Base-by-base conservation (phyloP, 2,888 invertebrate species). In the Eurois occulta region DNA sequence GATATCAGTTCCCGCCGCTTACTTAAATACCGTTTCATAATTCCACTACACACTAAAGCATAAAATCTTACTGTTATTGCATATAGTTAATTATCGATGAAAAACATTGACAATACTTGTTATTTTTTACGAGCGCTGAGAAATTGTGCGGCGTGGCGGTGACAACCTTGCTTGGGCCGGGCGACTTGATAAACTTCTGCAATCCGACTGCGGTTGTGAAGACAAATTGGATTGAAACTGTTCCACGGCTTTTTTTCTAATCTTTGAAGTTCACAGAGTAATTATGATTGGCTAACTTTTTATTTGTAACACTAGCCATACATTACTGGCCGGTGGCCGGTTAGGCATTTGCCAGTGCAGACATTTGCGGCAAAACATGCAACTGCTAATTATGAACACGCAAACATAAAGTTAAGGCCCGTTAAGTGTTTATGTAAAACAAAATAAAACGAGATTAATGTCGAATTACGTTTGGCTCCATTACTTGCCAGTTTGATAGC, bases 111-210 rank as follows among this genome's bases (percentile, higher is more conserved):
- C 62, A 79, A 77, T 86, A 83, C 83, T 81, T 77, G 77, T 81
- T 83, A 72, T 79, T 71, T 83, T 86, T 87, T 81, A 86, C 55
- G 76, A 86, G 18, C 32, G 24, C 21, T 75, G 62, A 64, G 72
- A 80, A 66, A 75, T 64, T 70, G 28, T 60, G 55, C 52, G 65
- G 41, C 62, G 55, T 46, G 65, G 41, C 62, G 16, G 83, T 79
- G 87, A 81, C 88, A 89, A 86, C 90, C 89, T 86, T 87, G 86
- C 71, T 68, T 82, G 72, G 77, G 73, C 76, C 38, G 69, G 64
- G 77, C 66, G 83, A 77, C 78, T 86, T 86, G 88, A 87, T 89
- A 87, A 91, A 92, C 89, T 91, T 91, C 80, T 87, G 79, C 87
- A 90, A 88, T 89, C 88, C 86, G 75, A 72, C 81, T 88, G 87